Conservation (phyloP, 2,113 vertebrate genomes). For the Sus scrofa region T2T-Sscrofa CM000824.6:53468001-53468500, state of each 20-base stretch:
- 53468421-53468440: neutral
- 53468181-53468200: fast-evolving
- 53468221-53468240: neutral
- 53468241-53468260: neutral
- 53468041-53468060: neutral
- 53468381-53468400: neutral
- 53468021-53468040: neutral
- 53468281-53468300: neutral
- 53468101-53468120: neutral
- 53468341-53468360: neutral
- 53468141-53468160: neutral
- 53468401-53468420: neutral
- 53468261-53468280: no score
- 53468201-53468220: neutral
- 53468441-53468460: neutral
- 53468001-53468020: neutral
- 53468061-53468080: no score
- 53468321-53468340: neutral
- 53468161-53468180: neutral
- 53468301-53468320: neutral
- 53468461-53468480: neutral
- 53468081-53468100: neutral
- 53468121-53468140: neutral
- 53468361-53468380: neutral
- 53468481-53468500: neutral